These are phyloP conservation scores for Cryptotis parvus DNA, from an alignment of 2,113 vertebrate species.

Conservation along the genomic window DNA sequence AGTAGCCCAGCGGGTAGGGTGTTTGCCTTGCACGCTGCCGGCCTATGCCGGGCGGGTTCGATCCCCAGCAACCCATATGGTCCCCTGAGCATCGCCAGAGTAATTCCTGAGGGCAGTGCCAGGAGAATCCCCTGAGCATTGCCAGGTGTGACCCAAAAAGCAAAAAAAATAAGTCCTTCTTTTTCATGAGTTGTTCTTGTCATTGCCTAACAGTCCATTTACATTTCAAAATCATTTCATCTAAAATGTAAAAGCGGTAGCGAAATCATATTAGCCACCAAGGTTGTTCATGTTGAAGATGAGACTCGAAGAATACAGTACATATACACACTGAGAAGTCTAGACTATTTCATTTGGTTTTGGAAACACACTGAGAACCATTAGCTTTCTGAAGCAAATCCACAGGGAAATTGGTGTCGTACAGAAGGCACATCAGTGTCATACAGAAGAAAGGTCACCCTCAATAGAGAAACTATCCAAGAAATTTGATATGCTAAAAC, in stretches of 20 bases:
- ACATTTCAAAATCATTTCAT: slow-evolving; percentile 55
- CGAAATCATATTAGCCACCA: slow-evolving; percentile 16
- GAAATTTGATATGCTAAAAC: slow-evolving; percentile 29
- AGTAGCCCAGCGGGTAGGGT: too few species aligned
- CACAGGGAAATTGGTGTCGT: slow-evolving; percentile 21
- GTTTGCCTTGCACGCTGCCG: too few species aligned
- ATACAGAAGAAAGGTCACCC: neutral
- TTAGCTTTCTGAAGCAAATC: slow-evolving; percentile 55
- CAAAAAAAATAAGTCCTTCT: too few species aligned
- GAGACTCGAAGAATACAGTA: neutral
- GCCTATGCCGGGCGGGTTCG: too few species aligned
- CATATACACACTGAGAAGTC: neutral
- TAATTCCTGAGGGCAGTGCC: too few species aligned
- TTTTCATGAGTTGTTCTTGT: slow-evolving; percentile 31
- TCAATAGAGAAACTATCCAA: neutral
- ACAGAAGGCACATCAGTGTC: neutral
- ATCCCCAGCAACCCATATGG: too few species aligned
- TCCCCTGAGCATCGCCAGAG: too few species aligned
- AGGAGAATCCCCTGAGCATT: too few species aligned
- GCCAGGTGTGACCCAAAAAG: too few species aligned
- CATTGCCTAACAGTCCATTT: slow-evolving; percentile 41
- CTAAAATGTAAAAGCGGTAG: slow-evolving; percentile 57
- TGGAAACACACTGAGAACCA: slow-evolving; percentile 22
- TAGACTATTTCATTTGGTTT: slow-evolving; percentile 10
- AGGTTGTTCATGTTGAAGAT: slow-evolving; percentile 60